These are phyloP conservation scores for Mormyrops boulengeri DNA, from an alignment of 2,797 vertebrate genomes.

Conservation along the genomic window DNA sequence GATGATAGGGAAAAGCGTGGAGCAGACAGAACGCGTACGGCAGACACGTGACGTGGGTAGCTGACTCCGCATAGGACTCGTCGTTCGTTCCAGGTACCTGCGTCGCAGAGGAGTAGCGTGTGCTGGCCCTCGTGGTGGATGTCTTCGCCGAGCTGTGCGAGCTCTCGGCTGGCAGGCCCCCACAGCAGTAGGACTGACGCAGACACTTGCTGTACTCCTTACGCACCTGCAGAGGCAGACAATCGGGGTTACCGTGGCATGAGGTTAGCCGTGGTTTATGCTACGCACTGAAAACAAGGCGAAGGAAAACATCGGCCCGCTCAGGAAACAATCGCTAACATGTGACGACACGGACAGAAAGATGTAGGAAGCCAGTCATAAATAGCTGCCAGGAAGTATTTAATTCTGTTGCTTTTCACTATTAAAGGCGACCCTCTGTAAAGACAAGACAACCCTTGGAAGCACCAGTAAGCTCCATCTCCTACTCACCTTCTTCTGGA, in stretches of 20 bases:
- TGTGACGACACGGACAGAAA: neutral
- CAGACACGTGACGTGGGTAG: neutral
- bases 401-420: neutral
- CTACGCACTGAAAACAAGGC: neutral
- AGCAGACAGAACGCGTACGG: neutral
- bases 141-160: slow-evolving; percentile 86
- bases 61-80: neutral
- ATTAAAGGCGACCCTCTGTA: neutral
- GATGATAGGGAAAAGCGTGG: neutral
- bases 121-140: slow-evolving; percentile 84
- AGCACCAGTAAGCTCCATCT: neutral
- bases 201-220: slow-evolving; percentile 98
- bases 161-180: slow-evolving; percentile 79
- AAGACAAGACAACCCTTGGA: neutral
- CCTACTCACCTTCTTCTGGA: slow-evolving; percentile 89
- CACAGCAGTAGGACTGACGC: slow-evolving; percentile 89
- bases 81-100: slow-evolving; percentile 69
- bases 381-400: neutral
- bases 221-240: slow-evolving; percentile 69
- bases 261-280: neutral
- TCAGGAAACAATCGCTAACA: neutral
- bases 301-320: neutral
- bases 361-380: neutral
- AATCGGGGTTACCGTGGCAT: neutral
- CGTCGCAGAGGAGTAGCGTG: slow-evolving; percentile 93